These are phyloP conservation scores for Rotaria magnacalcarata DNA, from an alignment of 2,888 invertebrate genomes.

Conservation along the genomic window DNA sequence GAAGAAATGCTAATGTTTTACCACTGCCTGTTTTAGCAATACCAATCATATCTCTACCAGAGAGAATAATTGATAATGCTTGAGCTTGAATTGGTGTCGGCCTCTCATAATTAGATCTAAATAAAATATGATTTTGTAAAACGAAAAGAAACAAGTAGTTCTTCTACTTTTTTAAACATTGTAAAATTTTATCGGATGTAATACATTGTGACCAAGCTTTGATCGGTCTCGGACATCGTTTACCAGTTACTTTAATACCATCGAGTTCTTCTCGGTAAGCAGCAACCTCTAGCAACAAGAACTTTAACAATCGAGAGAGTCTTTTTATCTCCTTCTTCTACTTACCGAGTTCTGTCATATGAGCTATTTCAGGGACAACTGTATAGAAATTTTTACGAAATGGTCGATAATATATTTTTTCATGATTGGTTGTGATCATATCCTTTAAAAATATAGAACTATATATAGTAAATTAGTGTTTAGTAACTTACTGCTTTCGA, in stretches of 20 bases:
- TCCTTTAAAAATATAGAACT: conserved; percentile 66
- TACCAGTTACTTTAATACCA: conserved; percentile 89
- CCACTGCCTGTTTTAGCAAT: conserved; percentile 98
- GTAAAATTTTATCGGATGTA: conserved; percentile 87
- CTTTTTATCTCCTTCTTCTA: background rate
- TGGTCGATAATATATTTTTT: conserved; percentile 73
- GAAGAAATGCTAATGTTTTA: conserved; percentile 90
- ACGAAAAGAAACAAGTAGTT: background rate
- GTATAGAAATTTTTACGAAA: conserved; percentile 94
- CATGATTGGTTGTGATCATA: conserved; percentile 61
- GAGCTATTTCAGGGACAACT: conserved; percentile 87
- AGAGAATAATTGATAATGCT: conserved; percentile 90
- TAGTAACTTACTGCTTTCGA: conserved; percentile 34
- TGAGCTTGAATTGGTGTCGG: conserved; percentile 98
- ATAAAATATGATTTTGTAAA: conserved; percentile 40
- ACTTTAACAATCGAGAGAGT: background rate
- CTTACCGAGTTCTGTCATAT: conserved; percentile 68
- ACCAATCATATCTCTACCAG: conserved; percentile 86
- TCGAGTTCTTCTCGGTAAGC: conserved; percentile 71
- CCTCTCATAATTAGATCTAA: conserved; percentile 73
- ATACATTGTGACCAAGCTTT: conserved; percentile 97
- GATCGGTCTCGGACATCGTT: conserved; percentile 87
- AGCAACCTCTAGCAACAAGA: conserved; percentile 59
- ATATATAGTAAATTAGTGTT: background rate
- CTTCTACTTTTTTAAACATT: conserved; percentile 76